Percentiles rank a stretch among this genome's conserved stretches.
These are phyloP conservation scores for Empis stercorea DNA, from an alignment of 2,888 invertebrate genomes.

Conservation along the genomic window DNA sequence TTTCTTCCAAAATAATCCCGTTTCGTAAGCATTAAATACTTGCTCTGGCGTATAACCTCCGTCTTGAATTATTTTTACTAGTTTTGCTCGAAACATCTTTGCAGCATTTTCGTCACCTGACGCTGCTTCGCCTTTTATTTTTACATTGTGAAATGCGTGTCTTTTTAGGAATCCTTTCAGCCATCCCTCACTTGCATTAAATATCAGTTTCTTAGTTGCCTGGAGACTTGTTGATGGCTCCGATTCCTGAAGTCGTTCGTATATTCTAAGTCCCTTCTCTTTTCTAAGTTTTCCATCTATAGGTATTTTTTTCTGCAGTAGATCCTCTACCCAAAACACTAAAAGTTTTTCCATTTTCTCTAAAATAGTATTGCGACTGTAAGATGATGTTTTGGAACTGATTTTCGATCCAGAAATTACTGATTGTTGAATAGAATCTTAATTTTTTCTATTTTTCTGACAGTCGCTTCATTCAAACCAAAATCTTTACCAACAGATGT, in stretches of 20 bases:
- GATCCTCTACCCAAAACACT: slow-evolving; percentile 4
- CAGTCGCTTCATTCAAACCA: slow-evolving; percentile 13
- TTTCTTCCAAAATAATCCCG: slow-evolving; percentile 21
- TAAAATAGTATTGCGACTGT: slow-evolving; percentile 4
- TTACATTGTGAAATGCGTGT: slow-evolving; percentile 6
- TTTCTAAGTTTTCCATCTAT: slow-evolving; percentile 6
- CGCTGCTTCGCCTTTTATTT: slow-evolving; percentile 7
- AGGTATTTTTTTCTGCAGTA: slow-evolving; percentile 4
- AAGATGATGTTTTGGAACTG: slow-evolving; percentile 6
- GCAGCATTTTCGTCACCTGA: slow-evolving; percentile 9
- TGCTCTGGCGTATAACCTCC: slow-evolving; percentile 14
- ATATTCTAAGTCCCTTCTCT: slow-evolving; percentile 8
- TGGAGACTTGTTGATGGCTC: slow-evolving; percentile 8
- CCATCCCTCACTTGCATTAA: slow-evolving; percentile 6
- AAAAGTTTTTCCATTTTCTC: slow-evolving; percentile 4
- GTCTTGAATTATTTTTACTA: slow-evolving; percentile 13
- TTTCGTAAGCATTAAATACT: slow-evolving; percentile 17
- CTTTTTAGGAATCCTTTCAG: slow-evolving; percentile 6
- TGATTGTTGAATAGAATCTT: slow-evolving; percentile 1
- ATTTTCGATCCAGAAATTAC: slow-evolving; percentile 7
- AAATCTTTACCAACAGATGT: slow-evolving; percentile 14
- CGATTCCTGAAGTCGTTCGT: slow-evolving; percentile 5
- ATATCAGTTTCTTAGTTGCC: slow-evolving; percentile 5
- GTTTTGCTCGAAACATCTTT: slow-evolving; percentile 4
- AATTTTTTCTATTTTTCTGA: slow-evolving; percentile 12